These are phyloP conservation scores for Triplophysa tibetana DNA, from an alignment of 2,113 vertebrate species.

Conservation along the genomic window DNA sequence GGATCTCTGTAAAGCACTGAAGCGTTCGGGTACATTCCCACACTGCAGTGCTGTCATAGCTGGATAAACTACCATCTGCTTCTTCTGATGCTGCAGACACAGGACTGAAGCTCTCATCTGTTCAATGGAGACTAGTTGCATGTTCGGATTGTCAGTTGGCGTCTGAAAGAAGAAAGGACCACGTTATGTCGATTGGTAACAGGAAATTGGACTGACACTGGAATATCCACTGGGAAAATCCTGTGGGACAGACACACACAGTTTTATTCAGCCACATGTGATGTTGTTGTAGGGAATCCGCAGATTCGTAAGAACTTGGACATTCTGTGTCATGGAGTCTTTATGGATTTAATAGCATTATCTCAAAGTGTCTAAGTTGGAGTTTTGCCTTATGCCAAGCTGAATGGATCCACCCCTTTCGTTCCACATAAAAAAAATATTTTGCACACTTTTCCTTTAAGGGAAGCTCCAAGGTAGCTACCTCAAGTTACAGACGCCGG, in stretches of 20 bases:
- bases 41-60: constrained; percentile 43
- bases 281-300: not conserved
- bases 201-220: constrained; percentile 14
- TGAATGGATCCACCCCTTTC: constrained; percentile 9
- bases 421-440: not conserved
- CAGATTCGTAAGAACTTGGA: not conserved
- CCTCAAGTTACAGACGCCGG: not conserved
- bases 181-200: constrained; percentile 1
- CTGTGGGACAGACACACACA: not conserved
- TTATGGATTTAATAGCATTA: not conserved
- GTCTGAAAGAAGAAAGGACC: not conserved
- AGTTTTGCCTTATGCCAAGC: not conserved
- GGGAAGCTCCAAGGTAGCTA: not conserved
- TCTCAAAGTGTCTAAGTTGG: not conserved
- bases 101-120: constrained; percentile 2
- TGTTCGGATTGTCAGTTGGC: not conserved
- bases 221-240: not conserved
- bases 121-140: constrained; percentile 22
- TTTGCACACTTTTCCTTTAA: not conserved
- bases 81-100: constrained; percentile 1
- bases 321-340: not conserved
- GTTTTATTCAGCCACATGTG: not conserved
- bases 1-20: constrained; percentile 54
- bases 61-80: constrained; percentile 36
- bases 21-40: constrained; percentile 35